A percentile compares a stretch with the other conserved stretches of the same genome.
phyloP scores from a whole-genome alignment of 2,888 invertebrate genomes.

The Ashinkailepas kermadecensis region DNA sequence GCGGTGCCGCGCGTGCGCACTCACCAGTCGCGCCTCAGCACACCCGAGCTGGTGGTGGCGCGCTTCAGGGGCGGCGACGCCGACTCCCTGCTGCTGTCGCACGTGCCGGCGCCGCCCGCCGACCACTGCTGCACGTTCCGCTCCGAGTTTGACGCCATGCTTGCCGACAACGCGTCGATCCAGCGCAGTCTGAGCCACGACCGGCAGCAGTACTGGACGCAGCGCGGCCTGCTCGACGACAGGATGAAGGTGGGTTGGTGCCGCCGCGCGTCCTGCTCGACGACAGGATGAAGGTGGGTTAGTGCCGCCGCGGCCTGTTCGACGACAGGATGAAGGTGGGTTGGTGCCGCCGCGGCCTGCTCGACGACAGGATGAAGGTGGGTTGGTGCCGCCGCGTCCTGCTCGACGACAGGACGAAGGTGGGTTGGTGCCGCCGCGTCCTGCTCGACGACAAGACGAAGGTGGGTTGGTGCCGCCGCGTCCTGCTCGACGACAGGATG shows the following conservation, averaged over 20 bases:
- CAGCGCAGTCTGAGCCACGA: not conserved
- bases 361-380: not conserved
- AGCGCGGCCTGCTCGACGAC: conserved; percentile 21
- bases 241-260: conserved; percentile 29
- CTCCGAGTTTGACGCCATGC: conserved; percentile 1
- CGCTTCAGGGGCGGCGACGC: not conserved
- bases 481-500: conserved; percentile 27
- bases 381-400: no score
- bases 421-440: no score
- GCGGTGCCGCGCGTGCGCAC: not conserved
- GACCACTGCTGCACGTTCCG: conserved; percentile 2
- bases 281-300: no score
- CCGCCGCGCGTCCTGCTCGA: not conserved
- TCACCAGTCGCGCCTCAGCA: not conserved
- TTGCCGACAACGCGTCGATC: conserved; percentile 11
- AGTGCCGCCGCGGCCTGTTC: not conserved
- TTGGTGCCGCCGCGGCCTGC: not conserved
- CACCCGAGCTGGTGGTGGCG: conserved; percentile 10
- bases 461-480: not conserved
- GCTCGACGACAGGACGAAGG: no score
- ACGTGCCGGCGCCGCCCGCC: conserved; percentile 2
- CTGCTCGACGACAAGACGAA: no score
- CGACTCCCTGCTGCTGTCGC: conserved; percentile 1
- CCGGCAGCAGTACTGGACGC: not conserved
- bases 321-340: not conserved